These are phyloP conservation scores for Alsophila aescularia DNA, from an alignment of 2,888 invertebrate species.

Conservation along the genomic window DNA sequence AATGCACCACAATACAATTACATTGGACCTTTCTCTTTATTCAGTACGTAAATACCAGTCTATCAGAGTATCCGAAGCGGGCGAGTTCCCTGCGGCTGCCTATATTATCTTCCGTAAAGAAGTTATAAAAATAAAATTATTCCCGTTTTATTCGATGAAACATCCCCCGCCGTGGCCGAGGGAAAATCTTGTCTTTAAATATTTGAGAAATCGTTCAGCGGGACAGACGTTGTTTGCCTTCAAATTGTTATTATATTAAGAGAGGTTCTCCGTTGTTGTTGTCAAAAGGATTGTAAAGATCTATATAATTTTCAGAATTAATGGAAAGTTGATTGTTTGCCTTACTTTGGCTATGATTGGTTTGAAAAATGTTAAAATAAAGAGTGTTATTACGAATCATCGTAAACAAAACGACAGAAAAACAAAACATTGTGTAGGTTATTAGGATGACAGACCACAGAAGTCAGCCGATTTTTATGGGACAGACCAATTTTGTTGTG, in stretches of 20 bases:
- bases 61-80: background rate
- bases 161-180: conserved; percentile 42
- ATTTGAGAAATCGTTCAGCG: conserved; percentile 58
- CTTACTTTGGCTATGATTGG: conserved; percentile 2
- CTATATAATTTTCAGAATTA: background rate
- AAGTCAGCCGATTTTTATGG: too few species aligned
- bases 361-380: background rate
- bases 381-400: too few species aligned
- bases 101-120: conserved; percentile 37
- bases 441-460: too few species aligned
- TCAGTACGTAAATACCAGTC: background rate
- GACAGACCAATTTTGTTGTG: too few species aligned
- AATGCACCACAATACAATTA: too few species aligned
- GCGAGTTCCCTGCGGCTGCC: conserved; percentile 9
- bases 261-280: conserved; percentile 8
- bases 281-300: background rate
- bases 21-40: background rate
- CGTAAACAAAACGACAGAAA: too few species aligned
- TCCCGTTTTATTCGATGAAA: conserved; percentile 42
- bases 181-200: conserved; percentile 61
- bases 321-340: too few species aligned
- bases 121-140: conserved; percentile 56
- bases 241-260: conserved; percentile 34
- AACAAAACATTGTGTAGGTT: too few species aligned
- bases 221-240: conserved; percentile 46